Base-by-base conservation (phyloP, 2,113 vertebrate genomes). In the Coracopsis vasa region DNA sequence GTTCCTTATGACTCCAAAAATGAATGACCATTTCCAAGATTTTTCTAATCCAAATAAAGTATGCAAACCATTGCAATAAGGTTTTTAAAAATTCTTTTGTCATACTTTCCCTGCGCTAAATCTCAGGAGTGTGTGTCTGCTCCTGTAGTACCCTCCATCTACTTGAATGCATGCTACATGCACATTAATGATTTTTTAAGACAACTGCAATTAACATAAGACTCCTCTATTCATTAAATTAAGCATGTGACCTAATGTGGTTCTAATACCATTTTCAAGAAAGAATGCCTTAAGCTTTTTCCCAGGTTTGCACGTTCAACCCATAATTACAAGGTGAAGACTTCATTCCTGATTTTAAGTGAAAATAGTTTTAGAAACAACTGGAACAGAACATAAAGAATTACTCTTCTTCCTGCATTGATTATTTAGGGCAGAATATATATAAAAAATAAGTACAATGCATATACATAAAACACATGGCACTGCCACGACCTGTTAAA, bases 181-280 rank as follows among this genome's bases (percentile, higher is more conserved):
- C 24, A 80, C 31, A 44, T 82, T 79, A 96, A 93, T 45, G 29
- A 82, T 25, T 94, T 95, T 97, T 96, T 35, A 58, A 74, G 27
- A 95, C 54, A 96, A 90, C 28, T 71, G 29, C 19, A 70, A 79
- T 95, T 95, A 51, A 54, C 29, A 87, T 88, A 96, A 82, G 72
- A 92, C 28, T 73, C 21, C 58, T 96, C 9, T 51, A 54, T 74
- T 86, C 73, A 95, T 94, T 97, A 91, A 75, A 92, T 77, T 94
- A 95, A 58, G 65, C 35, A 62, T 44, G 28, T 85, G 41, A 44
- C 25, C 56, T 58, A 58, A 35, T 16, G 56, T 58, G 84, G 6
- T 95, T 96, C 95, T 51, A 91, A 27, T 62, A 87, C 31, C 0
- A 51, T 94, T 72, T 91, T 87, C 37, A 31, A 48, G 73, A 87